Evolutionary conservation across 2,888 invertebrate species (phyloP), one percentile per base, ranked within the genome.

Genomic region (Polymixis lichenea): DNA sequence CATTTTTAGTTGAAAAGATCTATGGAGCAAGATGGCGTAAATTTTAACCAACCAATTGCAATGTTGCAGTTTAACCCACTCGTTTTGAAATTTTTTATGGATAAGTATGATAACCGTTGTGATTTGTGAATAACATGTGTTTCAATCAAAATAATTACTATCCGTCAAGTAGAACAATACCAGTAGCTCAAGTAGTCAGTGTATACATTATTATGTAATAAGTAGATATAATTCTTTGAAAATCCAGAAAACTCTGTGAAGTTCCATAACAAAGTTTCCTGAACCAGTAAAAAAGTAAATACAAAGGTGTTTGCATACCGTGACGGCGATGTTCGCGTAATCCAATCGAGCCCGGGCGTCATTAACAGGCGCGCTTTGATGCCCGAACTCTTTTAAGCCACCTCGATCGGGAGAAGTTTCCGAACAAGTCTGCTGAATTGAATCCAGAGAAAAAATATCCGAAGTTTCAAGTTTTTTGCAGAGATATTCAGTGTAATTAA

Each of bases 301-400:
- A 60, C 9, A 76, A 77, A 71, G 49, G 56, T 80, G n/a, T 75
- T 75, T 70, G 67, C 61, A 61, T 60, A 76, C 65, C 65, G 56
- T 56, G 28, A 19, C 61, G 53, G 51, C 46, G 55, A 53, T 72
- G 61, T 75, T 62, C 69, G 43, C 61, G 66, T 78, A 80, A 83
- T 83, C 69, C 66, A 72, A 78, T 80, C 51, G 83, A 22, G 55
- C 19, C 19, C 25, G 32, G 38, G 22, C 80, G 28, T 83, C 74
- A 83, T 85, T 86, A 85, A 51, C 72, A 55, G 25, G 67, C 17
- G 43, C 61, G 66, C 77, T 80, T 79, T 80, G 73, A 85, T 74
- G 75, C 61, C 58, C 17, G 60, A 71, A 73, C 73, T 80, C 66
- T 22, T 77, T 53, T 56, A 71, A 68, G 56, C 61, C 51, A 43